phyloP scores from a whole-genome alignment of 2,113 vertebrate species.

The Melanotaenia duboulayi region DNA sequence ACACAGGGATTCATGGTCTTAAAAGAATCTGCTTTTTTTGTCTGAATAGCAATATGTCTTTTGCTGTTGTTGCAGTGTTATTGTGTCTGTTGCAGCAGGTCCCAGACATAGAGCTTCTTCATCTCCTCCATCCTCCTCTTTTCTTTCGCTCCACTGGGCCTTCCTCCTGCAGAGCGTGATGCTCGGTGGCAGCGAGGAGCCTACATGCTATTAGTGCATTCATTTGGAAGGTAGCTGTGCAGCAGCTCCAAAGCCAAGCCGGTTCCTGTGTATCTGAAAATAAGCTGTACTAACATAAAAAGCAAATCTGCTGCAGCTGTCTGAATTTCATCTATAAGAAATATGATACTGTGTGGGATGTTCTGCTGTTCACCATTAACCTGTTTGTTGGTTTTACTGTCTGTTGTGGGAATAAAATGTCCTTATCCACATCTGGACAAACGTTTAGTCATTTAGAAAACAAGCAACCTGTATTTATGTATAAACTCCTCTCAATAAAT shows the following conservation, averaged over 20 bases:
- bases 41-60: conserved; percentile 66
- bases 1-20: conserved; percentile 44
- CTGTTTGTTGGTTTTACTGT: neutral
- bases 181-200: conserved; percentile 45
- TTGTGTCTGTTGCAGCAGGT: conserved; percentile 63
- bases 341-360: neutral
- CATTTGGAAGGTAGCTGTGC: conserved; percentile 47
- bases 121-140: conserved; percentile 34
- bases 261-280: conserved; percentile 46
- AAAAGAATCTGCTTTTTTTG: conserved; percentile 42
- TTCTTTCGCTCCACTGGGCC: conserved; percentile 47
- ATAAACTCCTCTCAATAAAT: conserved; percentile 43
- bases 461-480: conserved; percentile 30
- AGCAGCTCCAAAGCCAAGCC: conserved; percentile 34
- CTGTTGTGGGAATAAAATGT: neutral
- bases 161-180: conserved; percentile 48
- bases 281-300: conserved; percentile 22
- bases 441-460: conserved; percentile 20
- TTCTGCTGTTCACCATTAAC: neutral
- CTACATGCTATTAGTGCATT: conserved; percentile 52
- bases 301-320: conserved; percentile 26
- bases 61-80: conserved; percentile 41
- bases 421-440: conserved; percentile 2
- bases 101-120: conserved; percentile 50
- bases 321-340: conserved; percentile 13